phyloP scores from a whole-genome alignment of 1,140 invertebrate genomes.

The Microplitis demolitor region DNA sequence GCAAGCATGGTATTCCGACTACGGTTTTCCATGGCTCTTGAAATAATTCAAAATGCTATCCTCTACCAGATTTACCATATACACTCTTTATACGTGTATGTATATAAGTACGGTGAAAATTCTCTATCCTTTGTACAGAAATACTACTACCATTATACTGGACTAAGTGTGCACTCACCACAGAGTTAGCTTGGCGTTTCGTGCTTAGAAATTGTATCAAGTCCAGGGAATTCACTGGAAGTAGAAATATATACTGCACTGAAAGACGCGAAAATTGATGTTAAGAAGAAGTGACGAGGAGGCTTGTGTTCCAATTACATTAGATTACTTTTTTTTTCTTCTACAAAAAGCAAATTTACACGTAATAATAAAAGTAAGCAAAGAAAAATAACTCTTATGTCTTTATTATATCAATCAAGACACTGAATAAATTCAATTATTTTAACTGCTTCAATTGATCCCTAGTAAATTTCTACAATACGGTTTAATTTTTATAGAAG shows the following conservation, averaged over 20 bases:
- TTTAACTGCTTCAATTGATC: too few species aligned
- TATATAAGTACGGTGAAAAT: constrained; percentile 5
- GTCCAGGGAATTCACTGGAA: constrained; percentile 1
- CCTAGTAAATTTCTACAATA: too few species aligned
- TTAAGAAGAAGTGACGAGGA: constrained; percentile 1
- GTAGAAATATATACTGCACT: not conserved
- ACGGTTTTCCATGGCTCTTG: constrained; percentile 15
- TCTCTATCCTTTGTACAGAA: constrained; percentile 4
- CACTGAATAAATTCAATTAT: too few species aligned
- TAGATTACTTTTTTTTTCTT: not conserved
- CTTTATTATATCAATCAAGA: too few species aligned
- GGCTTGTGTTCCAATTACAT: not conserved
- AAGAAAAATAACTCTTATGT: too few species aligned
- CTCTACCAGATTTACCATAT: constrained; percentile 11
- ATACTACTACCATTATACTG: not conserved
- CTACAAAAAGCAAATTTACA: too few species aligned
- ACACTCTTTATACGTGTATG: too few species aligned
- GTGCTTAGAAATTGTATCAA: constrained; percentile 13
- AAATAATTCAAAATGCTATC: constrained; percentile 37
- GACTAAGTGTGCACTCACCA: constrained; percentile 9
- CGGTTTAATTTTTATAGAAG: too few species aligned
- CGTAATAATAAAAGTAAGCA: too few species aligned
- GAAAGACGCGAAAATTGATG: not conserved
- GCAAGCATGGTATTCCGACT: constrained; percentile 8
- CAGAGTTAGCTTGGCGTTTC: constrained; percentile 3